Evolutionary conservation across 2,888 invertebrate genomes (phyloP).

Genomic region (Dione vanillae): DNA sequence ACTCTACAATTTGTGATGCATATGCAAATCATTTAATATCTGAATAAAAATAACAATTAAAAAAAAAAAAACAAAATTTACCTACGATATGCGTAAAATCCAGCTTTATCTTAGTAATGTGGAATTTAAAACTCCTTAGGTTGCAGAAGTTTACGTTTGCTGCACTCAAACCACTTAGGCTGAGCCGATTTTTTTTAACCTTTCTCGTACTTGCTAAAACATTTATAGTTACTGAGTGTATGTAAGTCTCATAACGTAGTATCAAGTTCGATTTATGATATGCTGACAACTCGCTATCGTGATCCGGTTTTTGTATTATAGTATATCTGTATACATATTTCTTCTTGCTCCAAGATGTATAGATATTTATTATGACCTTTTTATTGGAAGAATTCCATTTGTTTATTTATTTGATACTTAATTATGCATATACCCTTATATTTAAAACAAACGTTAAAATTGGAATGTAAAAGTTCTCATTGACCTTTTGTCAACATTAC

Average conservation of each 20-base stretch:
- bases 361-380: not conserved
- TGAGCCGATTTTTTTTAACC: not conserved
- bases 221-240: not conserved
- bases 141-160: slow-evolving; percentile 33
- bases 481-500: no score
- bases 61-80: not conserved
- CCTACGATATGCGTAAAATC: not conserved
- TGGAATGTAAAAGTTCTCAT: no score
- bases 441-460: no score
- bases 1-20: no score
- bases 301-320: slow-evolving; percentile 8
- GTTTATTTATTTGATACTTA: no score
- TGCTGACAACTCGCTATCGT: slow-evolving; percentile 4
- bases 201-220: slow-evolving; percentile 20
- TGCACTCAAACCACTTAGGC: slow-evolving; percentile 18
- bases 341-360: not conserved
- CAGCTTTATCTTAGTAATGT: slow-evolving; percentile 17
- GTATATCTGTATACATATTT: not conserved
- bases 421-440: no score
- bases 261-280: slow-evolving; percentile 18
- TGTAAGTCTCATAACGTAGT: slow-evolving; percentile 4
- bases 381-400: not conserved
- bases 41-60: not conserved
- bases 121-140: slow-evolving; percentile 32
- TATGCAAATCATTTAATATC: no score